These are phyloP conservation scores for Arnoldichthys spilopterus DNA, from an alignment of 2,797 vertebrate species.

Conservation along the genomic window DNA sequence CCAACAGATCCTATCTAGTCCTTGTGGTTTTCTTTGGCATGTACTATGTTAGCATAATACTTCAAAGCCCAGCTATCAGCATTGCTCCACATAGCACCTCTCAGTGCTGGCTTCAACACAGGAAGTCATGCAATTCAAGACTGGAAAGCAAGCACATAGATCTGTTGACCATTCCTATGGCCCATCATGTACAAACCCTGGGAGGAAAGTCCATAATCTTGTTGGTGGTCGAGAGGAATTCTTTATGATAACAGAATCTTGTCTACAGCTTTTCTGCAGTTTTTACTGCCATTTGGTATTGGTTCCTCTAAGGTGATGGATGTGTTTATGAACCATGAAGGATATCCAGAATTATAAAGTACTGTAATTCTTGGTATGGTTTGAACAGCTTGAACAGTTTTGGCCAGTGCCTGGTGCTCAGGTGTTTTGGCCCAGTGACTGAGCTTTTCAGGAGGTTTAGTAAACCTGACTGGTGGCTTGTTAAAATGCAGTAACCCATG, in stretches of 20 bases:
- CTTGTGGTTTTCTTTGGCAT: conserved; percentile 63
- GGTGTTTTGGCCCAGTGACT: conserved; percentile 28
- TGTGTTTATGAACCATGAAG: conserved; percentile 35
- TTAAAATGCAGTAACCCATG: conserved; percentile 30
- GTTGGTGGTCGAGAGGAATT: conserved; percentile 18
- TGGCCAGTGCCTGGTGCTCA: conserved; percentile 16
- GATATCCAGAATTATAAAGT: conserved; percentile 7
- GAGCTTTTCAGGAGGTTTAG: conserved; percentile 7
- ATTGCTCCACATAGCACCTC: conserved; percentile 51
- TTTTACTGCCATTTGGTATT: conserved; percentile 6
- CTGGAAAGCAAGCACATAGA: conserved; percentile 68
- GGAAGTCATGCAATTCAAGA: conserved; percentile 68
- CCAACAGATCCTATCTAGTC: conserved; percentile 60
- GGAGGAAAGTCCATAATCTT: background rate
- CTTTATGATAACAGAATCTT: background rate
- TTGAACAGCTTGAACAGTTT: background rate
- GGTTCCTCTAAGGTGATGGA: conserved; percentile 14
- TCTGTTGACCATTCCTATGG: background rate
- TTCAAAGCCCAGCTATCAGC: conserved; percentile 51
- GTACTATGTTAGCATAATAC: conserved; percentile 33
- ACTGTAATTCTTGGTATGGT: background rate
- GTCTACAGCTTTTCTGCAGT: background rate
- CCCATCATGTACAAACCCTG: background rate
- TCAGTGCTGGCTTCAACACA: conserved; percentile 65
- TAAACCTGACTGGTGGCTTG: conserved; percentile 5